Evolutionary conservation across 1,140 invertebrate genomes (phyloP), one percentile per base, ranked within the genome.

Genomic region (Drosophila leontia): DNA sequence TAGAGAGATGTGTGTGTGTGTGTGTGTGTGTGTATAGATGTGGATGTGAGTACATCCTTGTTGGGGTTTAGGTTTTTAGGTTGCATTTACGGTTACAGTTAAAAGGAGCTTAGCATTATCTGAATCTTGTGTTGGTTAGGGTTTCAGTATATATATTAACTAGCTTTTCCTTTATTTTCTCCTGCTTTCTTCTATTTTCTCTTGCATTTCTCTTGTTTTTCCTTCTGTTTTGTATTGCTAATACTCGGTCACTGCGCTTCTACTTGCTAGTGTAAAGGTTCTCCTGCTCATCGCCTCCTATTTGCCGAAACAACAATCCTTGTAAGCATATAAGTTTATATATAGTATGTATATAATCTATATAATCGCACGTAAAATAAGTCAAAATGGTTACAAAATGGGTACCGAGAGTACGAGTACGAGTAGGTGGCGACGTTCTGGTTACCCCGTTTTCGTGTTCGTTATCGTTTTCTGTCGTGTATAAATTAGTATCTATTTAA

Each of bases 351-450:
- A 37, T 55, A 74, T 69, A 68, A 64, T 82, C 80, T 82, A 82
- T 60, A 74, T 74, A 74, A 80, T 60, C 63, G 57, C 57, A 26
- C 60, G 63, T 72, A 84, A 87, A 80, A 82, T 83, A 82, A 86
- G 79, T 88, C 80, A 88, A 87, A 87, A 87, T 82, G 82, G 70
- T 58, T 86, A 86, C 82, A 86, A 86, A 85, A 82, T 88, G 83
- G 80, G 64, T 88, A 75, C 74, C 75, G 79, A 39, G 35, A 55
- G 50, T 34, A 51, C 47, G n/a, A 55, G 34, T 55, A 56, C 78
- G 79, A 82, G 80, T 87, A 83, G 83, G 79, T 87, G 83, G 83
- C 83, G 84, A 88, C 84, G 69, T 88, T 87, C 65, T 79, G 78
- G 48, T 63, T 71, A 56, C 8, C 35, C 53, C 57, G 45, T 67